Base-by-base conservation (phyloP, 1,140 invertebrate genomes). In the Hyphantria cunea region DNA sequence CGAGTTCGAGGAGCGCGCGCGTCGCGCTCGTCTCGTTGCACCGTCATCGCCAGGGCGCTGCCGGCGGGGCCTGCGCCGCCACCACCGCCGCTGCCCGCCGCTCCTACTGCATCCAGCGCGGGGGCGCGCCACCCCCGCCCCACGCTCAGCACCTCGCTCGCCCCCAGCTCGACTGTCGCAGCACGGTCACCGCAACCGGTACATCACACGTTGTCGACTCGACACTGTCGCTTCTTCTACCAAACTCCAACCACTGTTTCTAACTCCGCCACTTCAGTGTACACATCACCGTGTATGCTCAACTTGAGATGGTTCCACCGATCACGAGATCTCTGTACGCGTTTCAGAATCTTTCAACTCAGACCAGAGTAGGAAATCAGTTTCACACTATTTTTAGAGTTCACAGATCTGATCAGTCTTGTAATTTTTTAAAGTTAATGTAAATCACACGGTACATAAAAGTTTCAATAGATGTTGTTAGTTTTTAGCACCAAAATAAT, bases 1-100 rank as follows among this genome's bases (percentile, higher is more conserved):
- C 94, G 91, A 14, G 95, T 95, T 50, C 95, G 92, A 47, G 94
- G 93, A 41, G 93, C 93, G 78, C 84, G 82, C 77, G 81, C 90
- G 91, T 93, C 68, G 92, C 92, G 53, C 92, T 92, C 37, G 90
- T 89, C 85, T 31, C 82, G 73, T 72, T 89, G 86, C 78, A 88
- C 78, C 74, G 82, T 91, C 85, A 85, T 90, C 80, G 81, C 88
- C 86, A 80, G 80, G 78, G 74, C 82, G 78, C 74, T 78, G 70
- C 75, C 80, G 74, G 75, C 73, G 72, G 74, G 68, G 68, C 74
- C 80, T 70, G 63, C 81, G 64, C 71, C 74, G 82, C 37, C 86
- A 56, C 80, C 59, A 11, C 72, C 74, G 82, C 37, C 85, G 59
- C 80, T 49, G 13, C 45, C 78, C 76, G 76, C 77, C 69, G 79